Evolutionary conservation across 2,113 vertebrate species (phyloP).

Genomic region (Suricata suricatta): DNA sequence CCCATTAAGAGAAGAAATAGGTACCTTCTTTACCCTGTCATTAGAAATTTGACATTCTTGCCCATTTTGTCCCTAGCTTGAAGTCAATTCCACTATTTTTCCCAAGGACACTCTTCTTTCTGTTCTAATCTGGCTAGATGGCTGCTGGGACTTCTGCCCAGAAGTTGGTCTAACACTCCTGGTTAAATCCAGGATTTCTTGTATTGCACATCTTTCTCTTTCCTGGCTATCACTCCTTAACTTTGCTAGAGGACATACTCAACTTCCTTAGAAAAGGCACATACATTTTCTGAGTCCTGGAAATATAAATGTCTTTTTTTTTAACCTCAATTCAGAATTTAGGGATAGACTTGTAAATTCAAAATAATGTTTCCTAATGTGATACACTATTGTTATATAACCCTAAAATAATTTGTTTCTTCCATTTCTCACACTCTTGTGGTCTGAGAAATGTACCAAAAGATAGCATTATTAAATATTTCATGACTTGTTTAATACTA

Average conservation of each 20-base stretch:
- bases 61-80: not conserved
- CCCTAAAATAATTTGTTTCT: not conserved
- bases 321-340: not conserved
- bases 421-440: not conserved
- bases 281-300: not conserved
- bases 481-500: not conserved
- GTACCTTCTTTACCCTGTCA: not conserved
- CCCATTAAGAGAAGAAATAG: not conserved
- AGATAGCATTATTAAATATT: constrained; percentile 42
- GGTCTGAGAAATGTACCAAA: constrained; percentile 3
- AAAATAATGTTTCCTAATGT: constrained; percentile 36
- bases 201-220: not conserved
- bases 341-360: constrained; percentile 37
- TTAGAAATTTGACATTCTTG: not conserved
- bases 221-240: not conserved
- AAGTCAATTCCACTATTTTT: not conserved
- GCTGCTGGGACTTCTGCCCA: not conserved
- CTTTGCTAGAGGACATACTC: not conserved
- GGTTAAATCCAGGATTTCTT: not conserved
- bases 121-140: not conserved
- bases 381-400: not conserved
- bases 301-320: not conserved
- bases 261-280: not conserved
- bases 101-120: not conserved
- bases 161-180: not conserved